Base-by-base conservation (phyloP, 1,140 invertebrate genomes). In the Zaprionus inermis region DNA sequence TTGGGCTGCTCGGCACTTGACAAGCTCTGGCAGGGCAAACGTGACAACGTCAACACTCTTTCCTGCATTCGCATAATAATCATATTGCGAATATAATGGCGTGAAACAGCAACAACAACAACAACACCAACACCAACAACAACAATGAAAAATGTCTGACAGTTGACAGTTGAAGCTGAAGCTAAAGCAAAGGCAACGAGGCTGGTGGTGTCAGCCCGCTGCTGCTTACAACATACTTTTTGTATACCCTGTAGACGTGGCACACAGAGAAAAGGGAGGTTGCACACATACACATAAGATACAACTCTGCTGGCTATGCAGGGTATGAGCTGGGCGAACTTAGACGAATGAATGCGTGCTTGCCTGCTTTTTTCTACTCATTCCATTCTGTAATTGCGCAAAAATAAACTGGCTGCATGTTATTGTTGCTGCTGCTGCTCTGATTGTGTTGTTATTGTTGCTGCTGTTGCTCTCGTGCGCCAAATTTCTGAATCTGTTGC, bases 41-140 rank as follows among this genome's bases (percentile, higher is more conserved):
- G 84, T 89, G 84, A 88, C 83, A 80, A 72, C 84, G 84, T 72
- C 83, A 89, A 88, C 83, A 89, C 83, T 88, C 76, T 28, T 5
- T 28, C 24, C 80, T 73, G 84, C 70, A 74, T 74, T 89, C 84
- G 79, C 84, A 89, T 89, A 88, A 88, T 88, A 88, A 88, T 83
- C 84, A 88, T 86, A 86, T 86, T 86, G 84, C 83, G 76, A 63
- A 83, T 78, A 89, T 86, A 86, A 86, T 86, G 84, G 82, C 73
- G 84, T 77, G 79, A 83, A 80, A 78, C 77, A 80, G 77, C 81
- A 69, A 52, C 73, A 76, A 70, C 67, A 75, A 54, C 59, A 70
- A 56, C 65, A 49, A 12, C 5, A 18, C 30, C 30, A 55, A 12
- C 2, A 16, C 78, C 44, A 49, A 20, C 44, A 49, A 56, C 28